Evolutionary conservation across 2,797 vertebrate species (phyloP).

Genomic region (Muscicapa comitata): DNA sequence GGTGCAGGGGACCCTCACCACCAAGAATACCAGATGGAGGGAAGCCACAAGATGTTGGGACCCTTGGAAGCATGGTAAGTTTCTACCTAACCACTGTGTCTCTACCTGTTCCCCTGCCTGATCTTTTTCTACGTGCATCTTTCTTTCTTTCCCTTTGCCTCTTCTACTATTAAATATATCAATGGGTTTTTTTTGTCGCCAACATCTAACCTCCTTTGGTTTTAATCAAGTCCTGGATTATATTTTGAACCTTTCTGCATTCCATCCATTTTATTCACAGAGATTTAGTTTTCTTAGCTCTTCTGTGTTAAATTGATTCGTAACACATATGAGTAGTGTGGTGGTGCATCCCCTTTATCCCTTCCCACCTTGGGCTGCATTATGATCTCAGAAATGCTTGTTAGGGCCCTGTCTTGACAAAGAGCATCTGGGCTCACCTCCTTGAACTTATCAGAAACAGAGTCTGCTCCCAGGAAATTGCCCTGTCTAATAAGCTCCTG

Average conservation of each 20-base stretch:
- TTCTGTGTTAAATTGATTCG: fast-evolving
- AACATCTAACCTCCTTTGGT: neutral
- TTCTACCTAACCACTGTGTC: too few species aligned
- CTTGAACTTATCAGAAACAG: neutral
- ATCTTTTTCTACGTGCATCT: neutral
- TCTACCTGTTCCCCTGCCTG: neutral
- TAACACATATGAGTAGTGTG: neutral
- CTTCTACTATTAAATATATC: neutral
- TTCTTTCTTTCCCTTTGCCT: neutral
- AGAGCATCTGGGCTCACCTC: neutral
- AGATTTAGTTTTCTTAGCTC: neutral
- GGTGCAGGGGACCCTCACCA: fast-evolving
- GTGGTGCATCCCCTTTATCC: neutral
- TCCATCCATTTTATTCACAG: fast-evolving
- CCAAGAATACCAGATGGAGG: neutral
- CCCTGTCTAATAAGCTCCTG: neutral
- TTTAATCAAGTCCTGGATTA: neutral
- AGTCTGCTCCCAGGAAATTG: neutral
- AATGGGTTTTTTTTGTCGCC: neutral
- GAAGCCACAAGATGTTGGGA: fast-evolving
- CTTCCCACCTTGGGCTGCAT: neutral
- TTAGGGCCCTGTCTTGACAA: neutral
- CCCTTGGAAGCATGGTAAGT: neutral
- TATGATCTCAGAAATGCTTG: neutral
- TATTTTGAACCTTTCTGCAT: neutral